Percentiles rank a stretch among this genome's conserved stretches.
phyloP scores from a whole-genome alignment of 2,888 invertebrate genomes.

The Xanthia togata region DNA sequence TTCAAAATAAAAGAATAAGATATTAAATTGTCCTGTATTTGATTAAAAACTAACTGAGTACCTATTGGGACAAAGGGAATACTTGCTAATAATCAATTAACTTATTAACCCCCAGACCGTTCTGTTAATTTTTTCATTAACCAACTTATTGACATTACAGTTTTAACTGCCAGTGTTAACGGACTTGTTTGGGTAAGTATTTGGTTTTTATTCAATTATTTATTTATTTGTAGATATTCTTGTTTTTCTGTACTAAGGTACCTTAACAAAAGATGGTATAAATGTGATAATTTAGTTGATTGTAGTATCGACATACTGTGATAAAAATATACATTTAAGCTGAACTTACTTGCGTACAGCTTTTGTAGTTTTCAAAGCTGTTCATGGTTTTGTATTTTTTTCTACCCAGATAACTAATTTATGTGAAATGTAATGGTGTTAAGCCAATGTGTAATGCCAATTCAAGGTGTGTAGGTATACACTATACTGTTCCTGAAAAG shows the following conservation, averaged over 20 bases:
- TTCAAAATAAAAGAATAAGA: neutral
- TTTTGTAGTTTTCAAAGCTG: too few species aligned
- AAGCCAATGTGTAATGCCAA: too few species aligned
- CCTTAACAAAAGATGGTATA: neutral
- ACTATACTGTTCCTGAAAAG: neutral
- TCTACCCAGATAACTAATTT: neutral
- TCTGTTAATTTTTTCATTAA: conserved; percentile 36
- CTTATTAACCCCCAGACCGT: conserved; percentile 37
- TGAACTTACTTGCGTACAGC: too few species aligned
- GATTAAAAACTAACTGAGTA: neutral
- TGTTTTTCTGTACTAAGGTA: neutral
- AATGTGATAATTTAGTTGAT: neutral
- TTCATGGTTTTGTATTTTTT: neutral
- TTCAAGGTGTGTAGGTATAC: neutral
- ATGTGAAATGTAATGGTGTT: too few species aligned
- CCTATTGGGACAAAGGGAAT: conserved; percentile 62
- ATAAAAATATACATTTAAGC: too few species aligned
- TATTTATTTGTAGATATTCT: neutral
- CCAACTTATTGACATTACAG: conserved; percentile 50
- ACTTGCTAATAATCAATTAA: conserved; percentile 44
- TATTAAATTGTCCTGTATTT: conserved; percentile 18
- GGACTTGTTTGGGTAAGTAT: conserved; percentile 48
- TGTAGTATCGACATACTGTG: too few species aligned
- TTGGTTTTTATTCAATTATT: neutral
- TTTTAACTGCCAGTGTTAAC: conserved; percentile 26